phyloP scores from a whole-genome alignment of 2,113 vertebrate genomes.

The Ginglymostoma cirratum region DNA sequence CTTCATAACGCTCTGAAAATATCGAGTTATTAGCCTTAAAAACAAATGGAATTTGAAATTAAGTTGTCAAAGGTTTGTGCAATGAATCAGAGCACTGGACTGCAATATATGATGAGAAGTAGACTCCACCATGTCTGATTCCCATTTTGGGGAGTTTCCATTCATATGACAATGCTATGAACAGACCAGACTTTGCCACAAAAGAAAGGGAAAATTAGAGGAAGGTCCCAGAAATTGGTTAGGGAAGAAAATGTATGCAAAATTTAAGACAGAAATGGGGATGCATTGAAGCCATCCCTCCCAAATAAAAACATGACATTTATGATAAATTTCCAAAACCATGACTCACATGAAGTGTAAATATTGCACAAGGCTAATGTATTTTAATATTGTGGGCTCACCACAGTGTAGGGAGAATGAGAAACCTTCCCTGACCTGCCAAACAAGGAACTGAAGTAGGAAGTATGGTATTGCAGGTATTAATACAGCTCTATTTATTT shows the following conservation, averaged over 20 bases:
- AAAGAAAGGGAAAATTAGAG: slow-evolving; percentile 13
- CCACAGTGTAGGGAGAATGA: not conserved
- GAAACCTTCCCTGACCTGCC: slow-evolving; percentile 22
- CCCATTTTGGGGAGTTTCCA: not conserved
- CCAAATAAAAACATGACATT: slow-evolving; percentile 2
- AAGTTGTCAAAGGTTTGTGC: not conserved
- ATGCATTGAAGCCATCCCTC: not conserved
- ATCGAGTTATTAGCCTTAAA: not conserved
- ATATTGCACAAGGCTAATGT: not conserved
- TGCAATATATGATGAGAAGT: not conserved
- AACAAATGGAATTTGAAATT: not conserved
- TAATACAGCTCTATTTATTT: not conserved
- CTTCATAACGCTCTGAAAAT: not conserved
- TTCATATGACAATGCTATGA: not conserved
- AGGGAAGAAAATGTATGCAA: not conserved
- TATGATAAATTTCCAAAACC: not conserved
- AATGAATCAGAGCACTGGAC: not conserved
- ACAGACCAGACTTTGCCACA: not conserved
- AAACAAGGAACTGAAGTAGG: slow-evolving; percentile 8
- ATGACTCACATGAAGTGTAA: not conserved
- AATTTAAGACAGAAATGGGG: not conserved
- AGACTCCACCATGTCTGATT: not conserved
- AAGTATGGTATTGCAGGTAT: not conserved
- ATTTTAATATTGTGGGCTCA: not conserved
- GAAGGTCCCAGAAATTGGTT: slow-evolving; percentile 19